Base-by-base conservation (phyloP, 2,113 vertebrate species). In the Centropristis striata region DNA sequence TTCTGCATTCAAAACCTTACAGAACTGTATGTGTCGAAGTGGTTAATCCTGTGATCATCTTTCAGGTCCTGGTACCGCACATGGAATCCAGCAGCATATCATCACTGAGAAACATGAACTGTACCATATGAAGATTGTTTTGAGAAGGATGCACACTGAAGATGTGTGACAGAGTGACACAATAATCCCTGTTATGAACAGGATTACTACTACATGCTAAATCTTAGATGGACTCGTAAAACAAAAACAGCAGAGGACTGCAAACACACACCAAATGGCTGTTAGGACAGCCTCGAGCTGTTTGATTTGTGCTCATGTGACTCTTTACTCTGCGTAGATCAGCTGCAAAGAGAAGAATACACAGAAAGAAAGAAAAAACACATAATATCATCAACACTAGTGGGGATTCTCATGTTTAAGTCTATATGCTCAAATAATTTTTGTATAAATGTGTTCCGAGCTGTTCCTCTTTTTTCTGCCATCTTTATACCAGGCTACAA, bases 11-110 rank as follows among this genome's bases (percentile, higher is more conserved):
- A n/a, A n/a, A n/a, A n/a, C n/a, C n/a, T n/a, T n/a, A n/a, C n/a
- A n/a, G n/a, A n/a, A n/a, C n/a, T n/a, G n/a, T n/a, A n/a, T n/a
- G n/a, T n/a, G n/a, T n/a, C 15, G 25, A 10, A 44, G 5, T 49
- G 11, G 11, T 12, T 72, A 71, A 85, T 25, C 8, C 16, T 69
- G 44, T 60, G 0, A 13, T 58, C 36, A 2, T 23, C 42, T 81
- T 84, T 51, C 85, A 95, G 95, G 63, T 76, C 93, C 16, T 95
- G 95, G 95, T 93, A 94, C 71, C 94, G 95, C 16, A 15, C 90
- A n/a, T 95, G 94, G 94, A 95, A 92, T 66, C 66, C 76, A 1
- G 28, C 91, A 0, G 39, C 87, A 0, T 95, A 95, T 76, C 95
- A 93, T 70, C 95, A 94, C 87, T 95, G 85, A 94, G 21, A 60